Base-by-base conservation (phyloP, 2,888 invertebrate genomes). In the Slavum lentiscoides region DNA sequence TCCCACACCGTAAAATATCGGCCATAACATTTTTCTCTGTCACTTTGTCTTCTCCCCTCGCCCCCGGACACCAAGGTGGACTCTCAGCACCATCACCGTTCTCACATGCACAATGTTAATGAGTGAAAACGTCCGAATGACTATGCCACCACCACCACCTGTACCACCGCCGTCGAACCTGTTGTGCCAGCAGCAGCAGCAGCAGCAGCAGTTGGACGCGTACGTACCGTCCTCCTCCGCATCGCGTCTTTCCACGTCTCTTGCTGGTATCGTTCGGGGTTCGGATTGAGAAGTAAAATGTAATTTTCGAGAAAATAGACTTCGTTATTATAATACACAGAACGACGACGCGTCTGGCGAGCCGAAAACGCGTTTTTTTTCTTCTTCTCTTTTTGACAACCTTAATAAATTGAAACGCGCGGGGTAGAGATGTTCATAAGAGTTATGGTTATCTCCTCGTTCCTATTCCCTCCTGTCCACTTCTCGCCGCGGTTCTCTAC, bases 11-110 rank as follows among this genome's bases (percentile, higher is more conserved):
- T 76, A 76, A 59, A 76, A 76, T 30, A 76, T 76, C 76, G 59
- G 68, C 76, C 76, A 76, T 76, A 76, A 75, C 74, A 64, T 75
- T 64, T 75, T 23, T 75, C 74, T 75, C 74, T 76, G 76, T 76
- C 76, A 76, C 67, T 68, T 59, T 75, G 15, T 43, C 23, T 39
- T 21, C 61, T 30, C 75, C 39, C n/a, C 37, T 5, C 17, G 15
- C 11, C n/a, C 6, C 15, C 8, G 9, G 7, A 43, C 43, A 30
- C 43, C 43, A 7, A 43, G 43, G 4, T 30, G 30, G 30, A 43
- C 43, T 43, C 43, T 7, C 43, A 30, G 43, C 43, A 43, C 43
- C 30, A 30, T 30, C 30, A 30, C 4, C 1, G 43, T n/a, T n/a
- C n/a, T n/a, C n/a, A n/a, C 43, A 43, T 11, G 49, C 49, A 49